Percentiles rank a stretch among this genome's conserved stretches.
phyloP scores from a whole-genome alignment of 2,888 invertebrate genomes.

The Agapostemon virescens region DNA sequence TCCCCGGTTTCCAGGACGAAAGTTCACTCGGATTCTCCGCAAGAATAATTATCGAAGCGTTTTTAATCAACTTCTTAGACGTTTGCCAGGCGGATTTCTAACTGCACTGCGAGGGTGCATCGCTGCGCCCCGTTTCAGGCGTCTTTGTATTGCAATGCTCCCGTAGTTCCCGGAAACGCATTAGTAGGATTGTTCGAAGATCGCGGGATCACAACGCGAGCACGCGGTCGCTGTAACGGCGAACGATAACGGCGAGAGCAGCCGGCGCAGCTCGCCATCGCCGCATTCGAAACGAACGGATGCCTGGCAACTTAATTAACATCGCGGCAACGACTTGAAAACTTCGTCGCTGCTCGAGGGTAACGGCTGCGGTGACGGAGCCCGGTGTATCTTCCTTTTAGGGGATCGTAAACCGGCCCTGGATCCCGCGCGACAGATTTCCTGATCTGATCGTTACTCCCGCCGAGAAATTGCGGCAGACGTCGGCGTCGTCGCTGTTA shows the following conservation, averaged over 20 bases:
- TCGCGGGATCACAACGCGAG: constrained; percentile 38
- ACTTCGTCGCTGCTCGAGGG: constrained; percentile 25
- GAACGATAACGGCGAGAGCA: constrained; percentile 54
- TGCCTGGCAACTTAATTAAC: constrained; percentile 57
- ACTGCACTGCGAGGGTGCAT: too few relatives aligned
- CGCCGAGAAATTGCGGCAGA: background rate
- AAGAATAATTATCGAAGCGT: too few relatives aligned
- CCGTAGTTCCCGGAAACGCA: background rate
- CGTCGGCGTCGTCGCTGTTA: background rate
- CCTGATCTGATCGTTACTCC: constrained; percentile 13
- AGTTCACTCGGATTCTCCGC: too few relatives aligned
- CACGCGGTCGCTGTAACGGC: constrained; percentile 43
- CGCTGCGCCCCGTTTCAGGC: too few relatives aligned
- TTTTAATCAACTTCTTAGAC: too few relatives aligned
- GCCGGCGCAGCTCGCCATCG: constrained; percentile 30
- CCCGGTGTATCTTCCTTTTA: constrained; percentile 25
- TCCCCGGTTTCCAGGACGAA: too few relatives aligned
- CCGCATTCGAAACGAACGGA: constrained; percentile 21
- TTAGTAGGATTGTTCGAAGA: constrained; percentile 43
- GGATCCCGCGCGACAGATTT: constrained; percentile 16
- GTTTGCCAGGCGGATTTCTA: too few relatives aligned
- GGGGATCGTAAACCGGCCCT: constrained; percentile 21
- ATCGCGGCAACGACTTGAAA: constrained; percentile 44
- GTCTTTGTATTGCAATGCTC: background rate
- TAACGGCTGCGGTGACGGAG: constrained; percentile 10